These are phyloP conservation scores for Nephila pilipes DNA, from an alignment of 1,140 invertebrate genomes.

Conservation along the genomic window DNA sequence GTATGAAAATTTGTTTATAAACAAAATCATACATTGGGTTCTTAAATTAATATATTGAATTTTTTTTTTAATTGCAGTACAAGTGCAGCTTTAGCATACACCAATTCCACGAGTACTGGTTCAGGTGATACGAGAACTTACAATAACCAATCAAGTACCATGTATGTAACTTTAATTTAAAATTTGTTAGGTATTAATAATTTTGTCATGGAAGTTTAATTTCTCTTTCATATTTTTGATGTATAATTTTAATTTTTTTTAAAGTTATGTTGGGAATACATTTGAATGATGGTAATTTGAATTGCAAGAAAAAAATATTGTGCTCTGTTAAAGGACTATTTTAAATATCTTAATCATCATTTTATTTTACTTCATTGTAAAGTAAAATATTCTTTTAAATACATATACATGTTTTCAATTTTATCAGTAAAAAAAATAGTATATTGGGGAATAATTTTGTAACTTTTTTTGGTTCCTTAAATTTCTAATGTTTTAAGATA, in stretches of 20 bases:
- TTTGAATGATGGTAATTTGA: too few relatives aligned
- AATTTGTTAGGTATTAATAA: neutral
- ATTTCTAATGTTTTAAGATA: too few relatives aligned
- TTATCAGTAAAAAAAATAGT: too few relatives aligned
- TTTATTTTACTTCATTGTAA: too few relatives aligned
- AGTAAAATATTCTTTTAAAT: too few relatives aligned
- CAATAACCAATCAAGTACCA: conserved; percentile 71
- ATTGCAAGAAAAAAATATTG: too few relatives aligned
- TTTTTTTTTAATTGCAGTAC: conserved; percentile 66
- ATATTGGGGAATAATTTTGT: too few relatives aligned
- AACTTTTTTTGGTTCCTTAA: too few relatives aligned
- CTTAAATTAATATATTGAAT: neutral
- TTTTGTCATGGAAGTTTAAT: neutral
- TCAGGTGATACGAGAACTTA: conserved; percentile 69
- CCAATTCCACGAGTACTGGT: conserved; percentile 63
- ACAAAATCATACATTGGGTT: too few relatives aligned
- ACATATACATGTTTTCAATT: too few relatives aligned
- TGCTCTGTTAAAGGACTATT: neutral
- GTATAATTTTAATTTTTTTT: too few relatives aligned
- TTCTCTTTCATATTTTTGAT: neutral
- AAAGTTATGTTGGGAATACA: too few relatives aligned
- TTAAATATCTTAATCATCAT: neutral
- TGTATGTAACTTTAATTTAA: conserved; percentile 47
- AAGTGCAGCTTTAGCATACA: conserved; percentile 68
- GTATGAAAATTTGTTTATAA: neutral